Percentiles rank a stretch among this genome's conserved stretches.
phyloP scores from a whole-genome alignment of 2,797 vertebrate genomes.

The Choloepus didactylus region DNA sequence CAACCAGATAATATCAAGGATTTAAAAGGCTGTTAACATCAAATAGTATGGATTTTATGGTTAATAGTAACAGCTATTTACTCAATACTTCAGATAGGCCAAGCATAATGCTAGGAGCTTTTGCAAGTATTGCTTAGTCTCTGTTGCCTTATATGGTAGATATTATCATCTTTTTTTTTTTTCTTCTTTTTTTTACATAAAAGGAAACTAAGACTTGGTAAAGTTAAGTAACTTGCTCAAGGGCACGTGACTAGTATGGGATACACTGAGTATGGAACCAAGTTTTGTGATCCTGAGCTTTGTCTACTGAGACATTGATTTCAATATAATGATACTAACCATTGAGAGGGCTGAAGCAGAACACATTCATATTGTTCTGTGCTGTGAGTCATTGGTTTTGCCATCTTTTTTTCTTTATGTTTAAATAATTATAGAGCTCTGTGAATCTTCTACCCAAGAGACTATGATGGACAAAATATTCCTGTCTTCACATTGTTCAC shows the following conservation, averaged over 20 bases:
- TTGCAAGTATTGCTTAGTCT: background rate
- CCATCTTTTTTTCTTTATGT: conserved; percentile 17
- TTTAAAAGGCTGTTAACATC: background rate
- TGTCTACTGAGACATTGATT: background rate
- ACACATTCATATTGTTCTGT: background rate
- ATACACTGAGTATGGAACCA: background rate
- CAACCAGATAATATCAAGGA: background rate
- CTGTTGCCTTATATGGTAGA: background rate
- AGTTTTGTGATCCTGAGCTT: conserved; percentile 29
- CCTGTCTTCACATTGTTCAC: background rate
- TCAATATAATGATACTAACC: background rate
- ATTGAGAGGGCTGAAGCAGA: conserved; percentile 2
- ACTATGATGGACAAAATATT: conserved; percentile 48
- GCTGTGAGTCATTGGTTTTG: background rate
- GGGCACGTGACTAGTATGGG: background rate
- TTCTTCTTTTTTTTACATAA: background rate
- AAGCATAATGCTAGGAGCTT: background rate
- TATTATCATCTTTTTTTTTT: background rate
- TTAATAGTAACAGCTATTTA: background rate
- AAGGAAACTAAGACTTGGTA: background rate
- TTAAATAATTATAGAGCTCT: conserved; percentile 22
- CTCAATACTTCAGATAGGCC: background rate
- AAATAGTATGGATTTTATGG: background rate
- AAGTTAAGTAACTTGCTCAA: conserved; percentile 11
- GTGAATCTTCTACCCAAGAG: background rate